phyloP scores from a whole-genome alignment of 1,140 invertebrate species.

The Cyphomyrmex costatus region DNA sequence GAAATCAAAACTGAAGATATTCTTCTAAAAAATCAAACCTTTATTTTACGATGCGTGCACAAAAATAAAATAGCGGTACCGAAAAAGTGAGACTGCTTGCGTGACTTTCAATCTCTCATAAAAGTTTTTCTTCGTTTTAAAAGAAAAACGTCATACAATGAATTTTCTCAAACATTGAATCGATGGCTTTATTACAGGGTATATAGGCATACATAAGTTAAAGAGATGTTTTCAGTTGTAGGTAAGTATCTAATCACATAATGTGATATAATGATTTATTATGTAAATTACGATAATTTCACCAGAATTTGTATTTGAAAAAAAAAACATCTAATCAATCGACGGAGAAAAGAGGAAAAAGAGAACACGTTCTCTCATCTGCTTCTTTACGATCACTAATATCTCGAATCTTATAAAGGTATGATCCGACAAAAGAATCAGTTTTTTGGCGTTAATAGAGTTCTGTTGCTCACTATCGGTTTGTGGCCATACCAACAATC shows the following conservation, averaged over 20 bases:
- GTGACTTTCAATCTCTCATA: not conserved
- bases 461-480: not conserved
- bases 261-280: not conserved
- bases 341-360: not conserved
- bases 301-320: not conserved
- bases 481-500: conserved; percentile 25
- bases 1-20: not conserved
- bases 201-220: not conserved
- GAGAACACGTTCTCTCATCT: not conserved
- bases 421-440: not conserved
- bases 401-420: not conserved
- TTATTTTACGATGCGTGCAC: not conserved
- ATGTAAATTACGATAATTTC: not conserved
- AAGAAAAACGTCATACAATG: not conserved
- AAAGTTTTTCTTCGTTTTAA: not conserved
- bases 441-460: not conserved
- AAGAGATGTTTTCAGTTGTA: not conserved
- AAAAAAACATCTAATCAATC: not conserved
- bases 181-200: not conserved
- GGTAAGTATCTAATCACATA: not conserved
- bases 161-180: not conserved
- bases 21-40: not conserved
- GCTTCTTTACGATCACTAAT: not conserved
- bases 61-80: not conserved
- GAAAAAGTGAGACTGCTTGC: not conserved